phyloP scores from a whole-genome alignment of 2,888 invertebrate genomes.

The Ceramica pisi region DNA sequence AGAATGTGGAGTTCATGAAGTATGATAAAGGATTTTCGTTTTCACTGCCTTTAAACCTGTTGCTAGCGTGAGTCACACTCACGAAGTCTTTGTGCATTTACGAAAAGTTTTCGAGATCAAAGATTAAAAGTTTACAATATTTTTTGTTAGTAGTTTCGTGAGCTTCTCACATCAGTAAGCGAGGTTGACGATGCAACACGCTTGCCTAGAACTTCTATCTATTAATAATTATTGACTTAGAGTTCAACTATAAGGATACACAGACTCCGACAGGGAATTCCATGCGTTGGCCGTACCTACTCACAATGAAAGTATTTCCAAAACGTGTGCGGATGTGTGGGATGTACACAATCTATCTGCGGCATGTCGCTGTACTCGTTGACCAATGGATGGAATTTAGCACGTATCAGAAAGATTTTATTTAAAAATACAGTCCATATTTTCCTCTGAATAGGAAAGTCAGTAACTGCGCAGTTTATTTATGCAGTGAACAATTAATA shows the following conservation, averaged over 20 bases:
- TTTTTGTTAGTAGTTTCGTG: no score
- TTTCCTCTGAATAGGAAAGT: slow-evolving; percentile 4
- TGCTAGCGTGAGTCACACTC: slow-evolving; percentile 2
- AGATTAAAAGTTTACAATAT: not conserved
- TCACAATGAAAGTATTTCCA: not conserved
- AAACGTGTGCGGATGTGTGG: not conserved
- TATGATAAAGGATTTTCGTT: slow-evolving; percentile 9
- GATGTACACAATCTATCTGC: not conserved
- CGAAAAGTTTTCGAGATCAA: not conserved
- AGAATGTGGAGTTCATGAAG: slow-evolving; percentile 12
- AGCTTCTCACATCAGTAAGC: no score
- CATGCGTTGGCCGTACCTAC: not conserved
- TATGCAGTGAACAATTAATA: slow-evolving; percentile 38
- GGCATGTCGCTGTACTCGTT: not conserved
- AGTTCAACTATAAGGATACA: not conserved
- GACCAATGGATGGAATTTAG: not conserved
- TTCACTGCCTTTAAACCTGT: slow-evolving; percentile 18
- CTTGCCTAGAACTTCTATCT: not conserved
- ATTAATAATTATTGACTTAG: not conserved
- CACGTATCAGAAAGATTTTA: not conserved
- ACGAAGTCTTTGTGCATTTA: not conserved
- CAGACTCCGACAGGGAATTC: not conserved
- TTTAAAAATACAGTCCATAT: not conserved
- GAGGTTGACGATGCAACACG: not conserved
- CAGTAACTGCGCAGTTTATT: slow-evolving; percentile 40